Conservation (phyloP, 2,797 vertebrate genomes). For the Linurgus olivaceus region DNA sequence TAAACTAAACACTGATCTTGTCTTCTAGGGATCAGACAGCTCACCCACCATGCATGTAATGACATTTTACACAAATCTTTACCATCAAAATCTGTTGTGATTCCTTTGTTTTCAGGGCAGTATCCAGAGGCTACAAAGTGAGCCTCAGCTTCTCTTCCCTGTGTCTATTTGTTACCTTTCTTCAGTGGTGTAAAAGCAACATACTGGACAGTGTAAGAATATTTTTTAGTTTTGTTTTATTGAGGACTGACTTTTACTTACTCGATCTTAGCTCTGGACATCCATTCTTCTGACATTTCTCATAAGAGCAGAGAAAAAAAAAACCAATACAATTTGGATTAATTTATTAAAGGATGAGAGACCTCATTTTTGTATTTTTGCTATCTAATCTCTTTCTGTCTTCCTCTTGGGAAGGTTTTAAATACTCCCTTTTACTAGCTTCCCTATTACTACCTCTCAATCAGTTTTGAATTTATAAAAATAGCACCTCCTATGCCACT, state of each 20-base stretch:
- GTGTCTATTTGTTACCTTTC: fast-evolving
- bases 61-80: neutral
- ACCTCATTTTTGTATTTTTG: neutral
- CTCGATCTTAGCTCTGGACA: neutral
- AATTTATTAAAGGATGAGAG: neutral
- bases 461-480: neutral
- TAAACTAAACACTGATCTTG: neutral
- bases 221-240: neutral
- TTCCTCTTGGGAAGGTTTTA: neutral
- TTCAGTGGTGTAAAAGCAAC: neutral
- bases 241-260: neutral
- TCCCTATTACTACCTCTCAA: neutral
- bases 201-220: neutral
- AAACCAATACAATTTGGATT: neutral
- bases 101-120: neutral
- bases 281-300: neutral
- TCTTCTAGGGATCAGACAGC: neutral
- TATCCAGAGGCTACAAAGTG: neutral
- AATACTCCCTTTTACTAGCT: neutral
- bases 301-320: neutral
- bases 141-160: neutral
- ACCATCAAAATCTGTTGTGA: neutral
- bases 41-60: fast-evolving
- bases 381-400: neutral
- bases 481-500: neutral